Percentiles rank a stretch among this genome's conserved stretches.
phyloP scores from a whole-genome alignment of 92 coral and sea anemone genomes.

The Micromussa lordhowensis region DNA sequence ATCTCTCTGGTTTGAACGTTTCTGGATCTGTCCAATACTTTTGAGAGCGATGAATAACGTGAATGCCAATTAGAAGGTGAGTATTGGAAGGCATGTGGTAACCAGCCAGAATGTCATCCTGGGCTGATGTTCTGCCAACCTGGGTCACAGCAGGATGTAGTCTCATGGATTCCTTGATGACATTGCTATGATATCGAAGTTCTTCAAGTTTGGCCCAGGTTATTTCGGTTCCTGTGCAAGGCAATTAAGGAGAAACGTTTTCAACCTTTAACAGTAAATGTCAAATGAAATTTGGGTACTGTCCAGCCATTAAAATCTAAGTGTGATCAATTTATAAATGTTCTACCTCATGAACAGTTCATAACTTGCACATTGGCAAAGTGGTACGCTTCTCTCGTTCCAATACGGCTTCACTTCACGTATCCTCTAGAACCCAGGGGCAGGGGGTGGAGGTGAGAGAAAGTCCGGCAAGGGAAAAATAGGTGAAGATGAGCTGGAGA shows the following conservation, averaged over 20 bases:
- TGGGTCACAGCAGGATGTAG: constrained; percentile 62
- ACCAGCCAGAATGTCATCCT: constrained; percentile 53
- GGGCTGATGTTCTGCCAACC: constrained; percentile 39
- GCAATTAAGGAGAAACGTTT: background rate
- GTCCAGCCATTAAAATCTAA: no score
- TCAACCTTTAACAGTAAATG: no score
- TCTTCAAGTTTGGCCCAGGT: constrained; percentile 56
- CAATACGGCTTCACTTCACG: no score
- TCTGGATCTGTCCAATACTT: constrained; percentile 62
- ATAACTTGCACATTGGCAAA: no score
- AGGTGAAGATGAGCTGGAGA: no score
- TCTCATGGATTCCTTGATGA: constrained; percentile 71
- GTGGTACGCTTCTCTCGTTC: no score
- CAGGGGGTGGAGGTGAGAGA: no score
- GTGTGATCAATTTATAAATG: no score
- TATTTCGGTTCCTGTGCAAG: constrained; percentile 10
- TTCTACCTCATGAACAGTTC: no score
- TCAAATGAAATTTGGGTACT: no score
- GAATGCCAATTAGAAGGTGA: constrained; percentile 18
- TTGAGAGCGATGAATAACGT: constrained; percentile 51
- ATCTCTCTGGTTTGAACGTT: background rate
- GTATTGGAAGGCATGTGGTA: constrained; percentile 61
- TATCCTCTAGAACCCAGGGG: no score
- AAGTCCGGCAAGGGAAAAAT: no score
- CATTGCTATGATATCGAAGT: constrained; percentile 48